Evolutionary conservation across 2,797 vertebrate species (phyloP).

Genomic region (Protosalanx chinensis): DNA sequence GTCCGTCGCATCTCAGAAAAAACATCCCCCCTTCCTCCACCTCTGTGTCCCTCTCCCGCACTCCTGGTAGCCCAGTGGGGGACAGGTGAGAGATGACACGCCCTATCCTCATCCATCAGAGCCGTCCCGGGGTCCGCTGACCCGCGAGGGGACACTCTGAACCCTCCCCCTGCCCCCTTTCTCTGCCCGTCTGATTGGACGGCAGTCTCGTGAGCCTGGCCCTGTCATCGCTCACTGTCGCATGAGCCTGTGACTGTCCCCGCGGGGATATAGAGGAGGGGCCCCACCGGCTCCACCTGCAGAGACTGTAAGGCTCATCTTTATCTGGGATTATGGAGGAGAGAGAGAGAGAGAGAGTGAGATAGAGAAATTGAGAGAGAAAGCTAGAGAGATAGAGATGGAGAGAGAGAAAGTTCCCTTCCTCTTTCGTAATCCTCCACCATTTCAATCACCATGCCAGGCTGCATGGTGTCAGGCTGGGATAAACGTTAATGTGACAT

Average conservation of each 20-base stretch:
- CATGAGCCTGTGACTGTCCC: conserved; percentile 20
- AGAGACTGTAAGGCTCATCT: conserved; percentile 20
- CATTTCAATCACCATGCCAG: too few relatives aligned
- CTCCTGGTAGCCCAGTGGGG: conserved; percentile 57
- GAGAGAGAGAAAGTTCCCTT: background rate
- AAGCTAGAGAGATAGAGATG: background rate
- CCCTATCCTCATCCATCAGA: conserved; percentile 65
- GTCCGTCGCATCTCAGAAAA: conserved; percentile 35
- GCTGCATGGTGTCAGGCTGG: too few relatives aligned
- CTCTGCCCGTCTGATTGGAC: conserved; percentile 42
- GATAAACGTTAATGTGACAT: too few relatives aligned
- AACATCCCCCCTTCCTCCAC: conserved; percentile 43
- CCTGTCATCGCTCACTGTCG: conserved; percentile 62
- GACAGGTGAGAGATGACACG: conserved; percentile 57
- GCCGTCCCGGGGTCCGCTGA: conserved; percentile 35
- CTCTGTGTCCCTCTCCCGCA: conserved; percentile 49
- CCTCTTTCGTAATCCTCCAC: too few relatives aligned
- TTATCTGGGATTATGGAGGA: conserved; percentile 18
- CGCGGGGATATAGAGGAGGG: conserved; percentile 25
- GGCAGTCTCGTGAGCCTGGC: conserved; percentile 48
- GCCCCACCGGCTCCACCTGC: conserved; percentile 28
- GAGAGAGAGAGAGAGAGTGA: background rate
- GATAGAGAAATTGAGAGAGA: background rate
- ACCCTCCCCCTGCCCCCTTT: conserved; percentile 49
- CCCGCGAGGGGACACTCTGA: conserved; percentile 45